These are phyloP conservation scores for Thamnophis sirtalis DNA, from an alignment of 2,113 vertebrate species.

Conservation along the genomic window DNA sequence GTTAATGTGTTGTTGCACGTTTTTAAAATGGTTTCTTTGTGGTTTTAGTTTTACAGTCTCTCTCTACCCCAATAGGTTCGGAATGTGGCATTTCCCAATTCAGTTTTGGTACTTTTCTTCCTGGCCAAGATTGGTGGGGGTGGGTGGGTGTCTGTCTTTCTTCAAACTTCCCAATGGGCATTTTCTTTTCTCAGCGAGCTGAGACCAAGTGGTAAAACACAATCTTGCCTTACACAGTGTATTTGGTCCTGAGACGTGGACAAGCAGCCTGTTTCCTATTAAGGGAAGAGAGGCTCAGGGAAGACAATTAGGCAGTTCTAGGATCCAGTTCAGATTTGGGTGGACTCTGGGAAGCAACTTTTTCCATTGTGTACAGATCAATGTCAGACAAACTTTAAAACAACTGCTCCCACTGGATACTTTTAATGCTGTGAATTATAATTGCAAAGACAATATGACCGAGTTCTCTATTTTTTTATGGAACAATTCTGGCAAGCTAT, in stretches of 20 bases:
- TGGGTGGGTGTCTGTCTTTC: not conserved
- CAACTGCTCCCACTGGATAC: not conserved
- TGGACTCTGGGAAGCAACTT: not conserved
- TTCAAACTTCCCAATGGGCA: slow-evolving; percentile 44
- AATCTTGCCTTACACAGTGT: not conserved
- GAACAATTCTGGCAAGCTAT: not conserved
- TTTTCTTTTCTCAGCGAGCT: slow-evolving; percentile 48
- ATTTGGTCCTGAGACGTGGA: not conserved
- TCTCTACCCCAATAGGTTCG: not conserved
- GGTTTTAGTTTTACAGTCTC: not conserved
- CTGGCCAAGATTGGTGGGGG: slow-evolving; percentile 38
- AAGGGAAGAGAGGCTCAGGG: not conserved
- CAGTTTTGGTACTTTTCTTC: slow-evolving; percentile 48
- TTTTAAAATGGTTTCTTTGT: not conserved
- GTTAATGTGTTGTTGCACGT: not conserved
- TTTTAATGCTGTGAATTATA: not conserved
- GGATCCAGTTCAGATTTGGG: not conserved
- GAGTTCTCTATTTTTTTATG: not conserved
- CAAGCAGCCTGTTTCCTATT: not conserved
- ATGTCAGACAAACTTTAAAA: not conserved
- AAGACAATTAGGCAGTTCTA: not conserved
- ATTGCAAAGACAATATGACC: not conserved
- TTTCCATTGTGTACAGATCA: accelerated
- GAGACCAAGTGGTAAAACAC: slow-evolving; percentile 17
- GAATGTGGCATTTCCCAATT: not conserved